Base-by-base conservation (phyloP, 2,888 invertebrate genomes). In the Drosophila kambysellisi region DNA sequence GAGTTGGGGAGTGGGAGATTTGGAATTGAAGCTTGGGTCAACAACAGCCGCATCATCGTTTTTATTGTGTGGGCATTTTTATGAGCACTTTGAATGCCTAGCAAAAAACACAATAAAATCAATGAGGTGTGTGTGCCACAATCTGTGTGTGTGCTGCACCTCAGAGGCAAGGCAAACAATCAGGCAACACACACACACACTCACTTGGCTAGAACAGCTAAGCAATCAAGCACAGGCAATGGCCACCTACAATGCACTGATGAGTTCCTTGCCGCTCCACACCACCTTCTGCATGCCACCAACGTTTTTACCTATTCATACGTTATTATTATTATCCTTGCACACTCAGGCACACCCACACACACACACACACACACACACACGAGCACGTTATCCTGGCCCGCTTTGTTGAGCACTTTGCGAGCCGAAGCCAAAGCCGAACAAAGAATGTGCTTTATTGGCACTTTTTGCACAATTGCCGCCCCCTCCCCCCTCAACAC, bases 361-460 rank as follows among this genome's bases (percentile, higher is more conserved):
- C 52, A 62, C 46, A n/a, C 39, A 57, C 9, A n/a, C 41, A n/a
- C 41, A 41, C 41, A n/a, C 41, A 41, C 41, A 41, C 41, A n/a
- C 41, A 41, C 41, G 75, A 68, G 70, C 82, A 81, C 83, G 85
- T 81, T 86, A 78, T 75, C 76, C 83, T 72, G 79, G 63, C 56
- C 63, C 74, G 89, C 87, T 88, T 85, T 90, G 91, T 90, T 87
- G 88, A 89, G 88, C 88, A 91, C 90, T 91, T 91, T 90, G 83
- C 83, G 77, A 89, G 79, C 81, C 81, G 65, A 62, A 66, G 75
- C 78, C 72, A 54, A 68, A 71, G 72, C 76, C 68, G 86, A 90
- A 91, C 91, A 91, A 91, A 91, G 92, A 91, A 92, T 91, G 80
- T 91, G 91, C 91, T 91, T 91, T 91, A 91, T 91, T 92, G 92